Base-by-base conservation (phyloP, 2,797 vertebrate species). In the Valencia hispanica region DNA sequence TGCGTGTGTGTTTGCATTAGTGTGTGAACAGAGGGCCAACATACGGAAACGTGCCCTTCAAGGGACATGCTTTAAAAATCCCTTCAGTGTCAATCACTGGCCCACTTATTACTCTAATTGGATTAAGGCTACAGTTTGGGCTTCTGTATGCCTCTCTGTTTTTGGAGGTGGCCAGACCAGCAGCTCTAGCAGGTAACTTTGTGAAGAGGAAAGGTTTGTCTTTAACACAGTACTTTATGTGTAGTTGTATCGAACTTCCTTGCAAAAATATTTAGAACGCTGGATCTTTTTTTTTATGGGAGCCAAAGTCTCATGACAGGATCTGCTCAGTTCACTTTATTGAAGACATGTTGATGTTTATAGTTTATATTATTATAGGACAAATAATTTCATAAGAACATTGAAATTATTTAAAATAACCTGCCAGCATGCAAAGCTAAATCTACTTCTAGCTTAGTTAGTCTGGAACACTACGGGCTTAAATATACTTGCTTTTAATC, bases 111-210 rank as follows among this genome's bases (percentile, higher is more conserved):
- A 85, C 85, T 88, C 82, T 88, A 92, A 90, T 86, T 86, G 83
- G 84, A 91, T 89, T 89, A 91, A 90, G 88, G 89, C 79, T 86
- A 85, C 81, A 91, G 79, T 89, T 90, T 43, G 84, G 85, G 48
- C 77, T 47, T 73, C 72, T 85, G 71, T 83, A 59, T 77, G 85
- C 55, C 73, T 47, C 76, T 81, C 77, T 74, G 50, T 79, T 73
- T 84, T 72, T 78, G 77, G 85, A 84, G 74, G 81, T 68, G 74
- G 83, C 68, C 74, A 71, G 45, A 82, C 59, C 66, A 74, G 55
- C 83, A 90, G 79, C 74, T 80, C 34, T 32, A 76, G 63, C 74
- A 78, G 69, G 79, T 82, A 76, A 83, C 30, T 78, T 71, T 65
- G 70, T 36, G 57, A 74, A 53, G 69, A 68, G 55, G 70, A 20